Conservation (phyloP, 2,113 vertebrate species). For the Apistogramma diplotaenia region DNA sequence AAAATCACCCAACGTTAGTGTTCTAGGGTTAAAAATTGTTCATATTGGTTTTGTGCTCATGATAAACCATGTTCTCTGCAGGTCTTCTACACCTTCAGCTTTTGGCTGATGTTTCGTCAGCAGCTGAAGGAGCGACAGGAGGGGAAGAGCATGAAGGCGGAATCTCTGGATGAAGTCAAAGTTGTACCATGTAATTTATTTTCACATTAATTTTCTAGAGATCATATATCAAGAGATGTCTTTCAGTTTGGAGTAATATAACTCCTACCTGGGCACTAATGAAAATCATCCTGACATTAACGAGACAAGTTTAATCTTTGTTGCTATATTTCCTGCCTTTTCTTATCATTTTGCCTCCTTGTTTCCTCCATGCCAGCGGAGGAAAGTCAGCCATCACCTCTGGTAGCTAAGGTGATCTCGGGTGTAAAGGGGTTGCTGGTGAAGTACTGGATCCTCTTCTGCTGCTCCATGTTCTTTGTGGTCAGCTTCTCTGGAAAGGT, state of each 20-base stretch:
- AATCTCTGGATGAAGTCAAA: slow-evolving; percentile 62
- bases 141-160: slow-evolving; percentile 42
- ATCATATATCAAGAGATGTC: not conserved
- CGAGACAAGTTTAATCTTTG: not conserved
- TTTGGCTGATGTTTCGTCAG: slow-evolving; percentile 82
- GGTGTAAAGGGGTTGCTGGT: slow-evolving; percentile 71
- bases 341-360: not conserved
- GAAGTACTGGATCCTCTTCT: slow-evolving; percentile 81
- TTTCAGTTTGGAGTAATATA: not conserved
- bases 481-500: slow-evolving; percentile 79
- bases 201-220: not conserved
- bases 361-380: slow-evolving; percentile 43
- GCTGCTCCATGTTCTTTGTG: slow-evolving; percentile 78
- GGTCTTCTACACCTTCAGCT: slow-evolving; percentile 77
- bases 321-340: not conserved
- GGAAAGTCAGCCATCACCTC: slow-evolving; percentile 36
- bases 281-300: not conserved
- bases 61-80: slow-evolving; percentile 25
- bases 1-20: no score
- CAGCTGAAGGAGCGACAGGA: slow-evolving; percentile 67
- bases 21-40: not conserved
- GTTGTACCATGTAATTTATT: slow-evolving; percentile 43
- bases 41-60: not conserved
- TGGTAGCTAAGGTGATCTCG: slow-evolving; percentile 69
- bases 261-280: not conserved